Conservation (phyloP, 2,113 vertebrate species). For the Myanophis thanlyinensis region DNA sequence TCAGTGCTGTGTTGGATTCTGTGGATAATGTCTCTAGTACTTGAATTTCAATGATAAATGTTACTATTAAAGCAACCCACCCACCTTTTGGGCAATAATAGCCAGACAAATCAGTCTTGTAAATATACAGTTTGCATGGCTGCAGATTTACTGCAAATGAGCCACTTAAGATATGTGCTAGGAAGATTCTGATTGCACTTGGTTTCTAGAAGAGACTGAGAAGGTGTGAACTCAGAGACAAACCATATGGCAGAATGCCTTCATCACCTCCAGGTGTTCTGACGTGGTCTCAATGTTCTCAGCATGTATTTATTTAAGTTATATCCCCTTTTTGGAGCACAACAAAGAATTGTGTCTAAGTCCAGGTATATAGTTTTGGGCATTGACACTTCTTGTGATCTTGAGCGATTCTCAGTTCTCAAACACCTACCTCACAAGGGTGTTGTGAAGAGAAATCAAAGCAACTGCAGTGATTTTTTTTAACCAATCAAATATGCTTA, state of each 20-base stretch:
- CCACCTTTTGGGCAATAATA: background rate
- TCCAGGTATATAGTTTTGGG: constrained; percentile 13
- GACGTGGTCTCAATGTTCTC: background rate
- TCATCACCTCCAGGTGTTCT: background rate
- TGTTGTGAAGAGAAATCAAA: constrained; percentile 47
- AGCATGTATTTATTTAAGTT: background rate
- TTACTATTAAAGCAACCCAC: constrained; percentile 2
- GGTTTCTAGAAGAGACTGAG: background rate
- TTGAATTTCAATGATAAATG: constrained; percentile 17
- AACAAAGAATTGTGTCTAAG: background rate
- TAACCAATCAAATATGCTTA: constrained; percentile 35
- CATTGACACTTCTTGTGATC: constrained; percentile 31
- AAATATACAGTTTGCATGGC: background rate
- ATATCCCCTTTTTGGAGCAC: background rate
- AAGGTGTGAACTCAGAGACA: background rate
- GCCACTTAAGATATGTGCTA: constrained; percentile 45
- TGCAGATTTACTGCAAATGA: constrained; percentile 23
- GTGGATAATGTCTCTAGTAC: constrained; percentile 24
- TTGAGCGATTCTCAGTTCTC: constrained; percentile 21
- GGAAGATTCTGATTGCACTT: constrained; percentile 35
- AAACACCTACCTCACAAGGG: constrained; percentile 36
- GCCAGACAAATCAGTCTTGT: background rate
- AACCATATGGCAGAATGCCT: constrained; percentile 16
- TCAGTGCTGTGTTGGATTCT: background rate
- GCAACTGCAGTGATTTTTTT: constrained; percentile 37